Evolutionary conservation across 2,888 invertebrate species (phyloP).

Genomic region (Agrotis clavis): DNA sequence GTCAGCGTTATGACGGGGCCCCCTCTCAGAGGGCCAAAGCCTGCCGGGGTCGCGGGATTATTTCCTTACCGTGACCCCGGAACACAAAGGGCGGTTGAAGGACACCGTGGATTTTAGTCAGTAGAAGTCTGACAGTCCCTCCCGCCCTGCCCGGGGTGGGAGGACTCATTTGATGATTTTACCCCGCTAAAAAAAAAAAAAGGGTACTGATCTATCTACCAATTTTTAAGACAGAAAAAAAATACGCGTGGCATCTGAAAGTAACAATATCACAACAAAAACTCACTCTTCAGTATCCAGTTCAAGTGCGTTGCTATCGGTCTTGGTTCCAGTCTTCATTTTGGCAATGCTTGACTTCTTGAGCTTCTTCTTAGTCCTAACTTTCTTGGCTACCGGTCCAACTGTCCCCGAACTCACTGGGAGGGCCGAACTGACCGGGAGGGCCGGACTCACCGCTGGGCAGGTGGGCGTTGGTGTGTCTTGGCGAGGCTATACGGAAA

Average conservation of each 20-base stretch:
- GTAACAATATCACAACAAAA: neutral
- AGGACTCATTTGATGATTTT: too few species aligned
- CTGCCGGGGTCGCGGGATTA: too few species aligned
- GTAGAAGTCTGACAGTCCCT: too few species aligned
- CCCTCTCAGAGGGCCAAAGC: too few species aligned
- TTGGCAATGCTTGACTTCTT: conserved; percentile 72
- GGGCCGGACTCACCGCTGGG: conserved; percentile 83
- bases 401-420: conserved; percentile 85
- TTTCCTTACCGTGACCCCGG: too few species aligned
- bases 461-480: conserved; percentile 81
- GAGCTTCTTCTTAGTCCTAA: conserved; percentile 78
- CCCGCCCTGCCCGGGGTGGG: too few species aligned
- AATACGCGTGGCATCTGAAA: neutral
- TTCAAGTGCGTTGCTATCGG: conserved; percentile 74
- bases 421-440: conserved; percentile 84
- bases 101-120: too few species aligned
- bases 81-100: too few species aligned
- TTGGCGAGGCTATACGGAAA: conserved; percentile 77
- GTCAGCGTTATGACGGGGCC: too few species aligned
- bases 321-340: conserved; percentile 77
- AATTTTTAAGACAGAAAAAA: too few species aligned
- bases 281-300: conserved; percentile 83
- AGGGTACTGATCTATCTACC: too few species aligned
- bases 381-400: conserved; percentile 76
- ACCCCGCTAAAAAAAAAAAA: too few species aligned